A percentile compares a stretch with the other conserved stretches of the same genome.
Evolutionary conservation across 2,113 vertebrate species (phyloP).

Genomic region (Rutilus rutilus): DNA sequence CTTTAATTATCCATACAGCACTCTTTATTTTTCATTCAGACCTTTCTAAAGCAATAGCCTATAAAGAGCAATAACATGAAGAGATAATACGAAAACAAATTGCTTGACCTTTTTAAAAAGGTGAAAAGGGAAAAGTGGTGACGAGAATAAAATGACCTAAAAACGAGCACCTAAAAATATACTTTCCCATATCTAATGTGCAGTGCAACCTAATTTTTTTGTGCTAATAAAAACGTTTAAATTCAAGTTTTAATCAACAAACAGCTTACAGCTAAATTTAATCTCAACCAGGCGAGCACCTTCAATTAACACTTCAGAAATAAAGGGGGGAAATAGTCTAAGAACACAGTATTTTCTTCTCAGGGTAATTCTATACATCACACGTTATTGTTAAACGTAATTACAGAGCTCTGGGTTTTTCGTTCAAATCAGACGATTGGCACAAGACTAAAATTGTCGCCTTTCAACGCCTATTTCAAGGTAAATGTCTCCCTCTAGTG

Average conservation of each 20-base stretch:
- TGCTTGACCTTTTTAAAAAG: background rate
- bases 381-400: background rate
- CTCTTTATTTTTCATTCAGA: background rate
- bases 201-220: too few relatives aligned
- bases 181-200: background rate
- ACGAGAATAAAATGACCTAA: background rate
- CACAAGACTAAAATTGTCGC: too few relatives aligned
- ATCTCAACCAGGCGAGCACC: background rate
- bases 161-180: background rate
- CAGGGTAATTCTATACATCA: background rate
- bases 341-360: background rate
- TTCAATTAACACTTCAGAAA: background rate
- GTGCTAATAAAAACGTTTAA: background rate
- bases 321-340: background rate
- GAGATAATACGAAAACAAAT: background rate
- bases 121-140: background rate
- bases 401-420: background rate
- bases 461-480: conserved; percentile 48
- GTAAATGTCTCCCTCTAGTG: conserved; percentile 68
- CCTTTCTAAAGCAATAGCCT: background rate
- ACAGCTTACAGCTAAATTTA: conserved; percentile 1
- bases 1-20: background rate
- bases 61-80: background rate
- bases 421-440: background rate
- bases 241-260: background rate